Conservation (phyloP, 1,140 invertebrate genomes). For the Lordiphosa mommai region DNA sequence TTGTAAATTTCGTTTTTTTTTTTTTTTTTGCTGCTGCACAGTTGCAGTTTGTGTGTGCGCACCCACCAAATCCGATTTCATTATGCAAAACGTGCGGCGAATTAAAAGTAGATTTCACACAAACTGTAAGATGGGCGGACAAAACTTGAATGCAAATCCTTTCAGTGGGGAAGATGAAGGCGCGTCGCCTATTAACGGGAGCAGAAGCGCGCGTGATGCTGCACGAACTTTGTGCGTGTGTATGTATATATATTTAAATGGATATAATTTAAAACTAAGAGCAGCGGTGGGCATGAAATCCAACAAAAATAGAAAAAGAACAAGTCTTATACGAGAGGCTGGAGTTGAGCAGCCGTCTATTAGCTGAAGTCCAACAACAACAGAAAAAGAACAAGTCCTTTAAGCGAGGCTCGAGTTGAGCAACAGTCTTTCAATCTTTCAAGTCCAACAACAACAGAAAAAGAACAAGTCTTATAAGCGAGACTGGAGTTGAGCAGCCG, state of each 20-base stretch:
- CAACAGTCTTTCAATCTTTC: too few species aligned
- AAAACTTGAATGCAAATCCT: conserved; percentile 40
- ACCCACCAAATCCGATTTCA: conserved; percentile 68
- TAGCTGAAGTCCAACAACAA: too few species aligned
- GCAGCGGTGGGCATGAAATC: too few species aligned
- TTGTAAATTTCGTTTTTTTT: conserved; percentile 8
- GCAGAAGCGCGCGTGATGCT: conserved; percentile 13
- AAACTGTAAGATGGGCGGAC: conserved; percentile 25
- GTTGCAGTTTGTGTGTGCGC: background rate
- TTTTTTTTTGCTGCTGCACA: background rate
- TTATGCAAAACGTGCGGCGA: conserved; percentile 71
- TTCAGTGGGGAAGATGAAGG: conserved; percentile 18
- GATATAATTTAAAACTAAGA: background rate
- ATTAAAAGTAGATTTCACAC: conserved; percentile 66
- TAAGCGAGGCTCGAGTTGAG: too few species aligned
- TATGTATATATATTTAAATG: background rate
- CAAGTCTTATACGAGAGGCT: too few species aligned
- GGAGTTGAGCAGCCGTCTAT: too few species aligned
- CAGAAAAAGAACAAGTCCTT: too few species aligned
- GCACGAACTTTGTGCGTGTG: conserved; percentile 1
- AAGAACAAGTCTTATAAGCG: too few species aligned
- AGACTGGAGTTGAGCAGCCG: too few species aligned
- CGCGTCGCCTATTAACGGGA: conserved; percentile 39
- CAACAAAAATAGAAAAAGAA: too few species aligned
- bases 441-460: too few species aligned